These are phyloP conservation scores for Aspidoscelis tigris DNA, from an alignment of 2,113 vertebrate species.

Conservation along the genomic window DNA sequence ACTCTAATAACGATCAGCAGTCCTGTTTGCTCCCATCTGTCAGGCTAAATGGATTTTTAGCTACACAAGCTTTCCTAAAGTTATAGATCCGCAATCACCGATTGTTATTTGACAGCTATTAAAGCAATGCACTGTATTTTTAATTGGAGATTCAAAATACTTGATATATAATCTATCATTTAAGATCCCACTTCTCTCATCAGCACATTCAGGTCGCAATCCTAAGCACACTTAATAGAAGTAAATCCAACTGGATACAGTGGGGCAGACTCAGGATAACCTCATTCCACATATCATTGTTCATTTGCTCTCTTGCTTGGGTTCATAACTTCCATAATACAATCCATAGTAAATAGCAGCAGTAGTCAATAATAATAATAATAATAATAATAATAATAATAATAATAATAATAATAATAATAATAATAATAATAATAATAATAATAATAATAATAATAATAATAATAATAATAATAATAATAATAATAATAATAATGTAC, in stretches of 20 bases:
- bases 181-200: neutral
- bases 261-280: neutral
- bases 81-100: slow-evolving; percentile 14
- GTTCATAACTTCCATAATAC: slow-evolving; percentile 36
- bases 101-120: neutral
- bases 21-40: too few species aligned
- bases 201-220: neutral
- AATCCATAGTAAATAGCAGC: slow-evolving; percentile 27
- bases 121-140: neutral
- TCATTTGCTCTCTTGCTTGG: slow-evolving; percentile 9
- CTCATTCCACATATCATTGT: neutral
- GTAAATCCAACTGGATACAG: neutral
- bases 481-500: slow-evolving; percentile 73
- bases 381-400: slow-evolving; percentile 40
- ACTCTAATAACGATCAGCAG: too few species aligned
- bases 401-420: slow-evolving; percentile 54
- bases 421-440: slow-evolving; percentile 47
- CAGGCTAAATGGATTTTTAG: neutral
- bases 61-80: slow-evolving; percentile 25
- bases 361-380: slow-evolving; percentile 46
- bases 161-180: slow-evolving; percentile 23
- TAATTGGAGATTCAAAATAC: neutral
- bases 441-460: slow-evolving; percentile 49
- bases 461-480: slow-evolving; percentile 48
- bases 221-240: neutral